Conservation (phyloP, 1,140 invertebrate species). For the Atta colombica region DNA sequence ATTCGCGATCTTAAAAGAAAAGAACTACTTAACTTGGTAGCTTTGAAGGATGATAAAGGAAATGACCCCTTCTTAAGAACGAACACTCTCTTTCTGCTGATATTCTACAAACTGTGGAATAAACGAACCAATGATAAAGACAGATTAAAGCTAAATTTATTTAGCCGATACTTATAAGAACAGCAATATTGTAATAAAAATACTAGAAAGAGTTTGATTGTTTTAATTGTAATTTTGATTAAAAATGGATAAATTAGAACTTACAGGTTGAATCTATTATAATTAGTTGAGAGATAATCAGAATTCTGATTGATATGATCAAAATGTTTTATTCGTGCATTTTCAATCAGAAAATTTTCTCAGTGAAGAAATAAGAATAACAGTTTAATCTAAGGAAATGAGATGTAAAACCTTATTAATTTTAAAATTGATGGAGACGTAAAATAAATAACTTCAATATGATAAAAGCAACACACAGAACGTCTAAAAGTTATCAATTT, state of each 20-base stretch:
- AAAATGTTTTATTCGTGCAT: no score
- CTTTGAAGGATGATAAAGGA: constrained; percentile 52
- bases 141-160: constrained; percentile 66
- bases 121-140: constrained; percentile 45
- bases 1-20: constrained; percentile 70
- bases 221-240: no score
- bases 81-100: constrained; percentile 17
- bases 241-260: no score
- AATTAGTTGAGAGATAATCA: no score
- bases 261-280: no score
- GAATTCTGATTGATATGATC: no score
- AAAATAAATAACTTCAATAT: constrained; percentile 15
- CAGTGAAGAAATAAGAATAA: neutral
- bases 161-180: constrained; percentile 17
- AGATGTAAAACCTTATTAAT: neutral
- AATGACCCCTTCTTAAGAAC: constrained; percentile 40
- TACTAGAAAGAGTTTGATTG: neutral
- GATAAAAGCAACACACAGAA: neutral
- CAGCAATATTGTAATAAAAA: constrained; percentile 52
- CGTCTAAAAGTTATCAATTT: neutral
- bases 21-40: constrained; percentile 64
- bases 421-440: neutral
- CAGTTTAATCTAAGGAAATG: neutral
- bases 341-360: no score
- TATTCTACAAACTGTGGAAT: constrained; percentile 17